Conservation (phyloP, 2,113 vertebrate species). For the Prinia subflava region DNA sequence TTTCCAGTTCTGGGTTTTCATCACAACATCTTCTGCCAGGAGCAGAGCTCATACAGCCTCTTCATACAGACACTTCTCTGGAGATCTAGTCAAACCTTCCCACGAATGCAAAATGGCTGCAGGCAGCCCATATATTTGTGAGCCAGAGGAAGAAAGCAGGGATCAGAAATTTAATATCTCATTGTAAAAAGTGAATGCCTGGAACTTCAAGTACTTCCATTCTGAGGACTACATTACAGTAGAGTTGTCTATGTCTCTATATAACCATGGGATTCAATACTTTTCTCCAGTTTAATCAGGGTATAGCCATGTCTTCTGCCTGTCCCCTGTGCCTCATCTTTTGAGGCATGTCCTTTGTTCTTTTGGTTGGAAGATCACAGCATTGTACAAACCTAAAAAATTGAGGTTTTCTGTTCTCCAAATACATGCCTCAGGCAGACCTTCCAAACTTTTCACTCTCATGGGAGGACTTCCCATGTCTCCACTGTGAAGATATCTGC, state of each 20-base stretch:
- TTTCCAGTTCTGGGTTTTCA: slow-evolving; percentile 16
- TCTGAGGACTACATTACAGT: background rate
- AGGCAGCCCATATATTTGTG: background rate
- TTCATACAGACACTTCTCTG: background rate
- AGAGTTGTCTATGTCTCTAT: background rate
- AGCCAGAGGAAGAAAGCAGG: background rate
- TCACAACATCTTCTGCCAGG: background rate
- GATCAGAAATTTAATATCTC: background rate
- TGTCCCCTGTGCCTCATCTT: background rate
- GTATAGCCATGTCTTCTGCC: background rate
- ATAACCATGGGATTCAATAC: background rate
- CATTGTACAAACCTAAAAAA: background rate
- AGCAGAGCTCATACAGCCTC: background rate
- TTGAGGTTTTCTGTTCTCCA: background rate
- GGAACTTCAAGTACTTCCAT: background rate
- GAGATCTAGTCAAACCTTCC: background rate
- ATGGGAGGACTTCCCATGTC: background rate
- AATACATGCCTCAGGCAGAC: background rate
- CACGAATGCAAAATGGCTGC: background rate
- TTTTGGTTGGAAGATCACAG: background rate
- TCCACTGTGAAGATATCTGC: background rate
- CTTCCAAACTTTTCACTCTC: background rate
- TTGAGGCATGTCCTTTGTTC: background rate
- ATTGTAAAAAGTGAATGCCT: background rate
- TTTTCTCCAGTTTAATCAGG: background rate